Evolutionary conservation across 1,140 invertebrate species (phyloP).

Genomic region (Euura lappo): DNA sequence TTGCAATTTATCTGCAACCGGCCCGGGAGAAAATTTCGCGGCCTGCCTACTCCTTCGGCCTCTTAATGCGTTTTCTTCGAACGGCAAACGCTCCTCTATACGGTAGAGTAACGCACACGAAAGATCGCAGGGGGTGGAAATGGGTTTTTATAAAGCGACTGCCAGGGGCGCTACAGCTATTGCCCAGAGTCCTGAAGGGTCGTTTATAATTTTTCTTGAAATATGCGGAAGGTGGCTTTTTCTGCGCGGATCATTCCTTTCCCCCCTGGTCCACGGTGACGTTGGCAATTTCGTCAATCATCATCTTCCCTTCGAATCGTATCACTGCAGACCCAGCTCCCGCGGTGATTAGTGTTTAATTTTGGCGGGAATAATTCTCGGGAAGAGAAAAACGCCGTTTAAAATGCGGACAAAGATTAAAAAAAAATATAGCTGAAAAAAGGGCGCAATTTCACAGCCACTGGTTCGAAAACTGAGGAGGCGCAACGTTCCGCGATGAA

Average conservation of each 20-base stretch:
- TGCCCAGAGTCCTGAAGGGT: constrained; percentile 29
- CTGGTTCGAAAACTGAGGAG: constrained; percentile 38
- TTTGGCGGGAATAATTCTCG: not conserved
- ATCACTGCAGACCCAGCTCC: too few relatives aligned
- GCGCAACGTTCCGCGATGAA: constrained; percentile 34
- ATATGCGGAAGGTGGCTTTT: constrained; percentile 14
- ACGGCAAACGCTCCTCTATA: constrained; percentile 5
- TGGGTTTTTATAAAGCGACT: constrained; percentile 10
- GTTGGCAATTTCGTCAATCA: too few relatives aligned
- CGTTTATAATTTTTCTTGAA: too few relatives aligned
- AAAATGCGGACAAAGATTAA: not conserved
- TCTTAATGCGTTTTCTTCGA: too few relatives aligned
- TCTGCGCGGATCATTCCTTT: constrained; percentile 31
- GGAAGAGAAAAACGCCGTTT: not conserved
- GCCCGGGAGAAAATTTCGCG: not conserved
- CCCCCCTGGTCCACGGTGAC: too few relatives aligned
- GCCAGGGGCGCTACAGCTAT: constrained; percentile 16
- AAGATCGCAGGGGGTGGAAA: not conserved
- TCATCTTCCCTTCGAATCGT: too few relatives aligned
- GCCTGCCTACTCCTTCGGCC: too few relatives aligned
- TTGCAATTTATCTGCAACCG: constrained; percentile 42
- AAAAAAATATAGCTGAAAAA: not conserved
- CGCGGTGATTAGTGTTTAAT: too few relatives aligned
- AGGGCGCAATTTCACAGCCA: constrained; percentile 41
- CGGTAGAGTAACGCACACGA: not conserved